Percentiles rank a stretch among this genome's conserved stretches.
Conservation (phyloP, 2,113 vertebrate species). For the Cepphus grylle region DNA sequence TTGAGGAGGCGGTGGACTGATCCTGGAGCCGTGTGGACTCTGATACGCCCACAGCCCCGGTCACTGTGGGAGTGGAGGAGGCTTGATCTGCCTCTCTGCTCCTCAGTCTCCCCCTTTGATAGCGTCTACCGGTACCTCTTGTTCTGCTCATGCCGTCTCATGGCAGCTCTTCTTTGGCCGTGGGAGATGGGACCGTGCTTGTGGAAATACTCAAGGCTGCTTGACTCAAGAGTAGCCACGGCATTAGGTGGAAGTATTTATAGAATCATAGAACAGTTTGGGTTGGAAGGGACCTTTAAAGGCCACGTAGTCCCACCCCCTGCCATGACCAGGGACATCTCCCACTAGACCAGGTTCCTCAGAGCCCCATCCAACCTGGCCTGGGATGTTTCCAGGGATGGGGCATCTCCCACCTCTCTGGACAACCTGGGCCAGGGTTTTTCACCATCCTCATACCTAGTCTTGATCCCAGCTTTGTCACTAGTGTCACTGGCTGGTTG, state of each 20-base stretch:
- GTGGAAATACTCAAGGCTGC: background rate
- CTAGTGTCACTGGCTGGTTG: background rate
- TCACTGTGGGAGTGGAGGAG: background rate
- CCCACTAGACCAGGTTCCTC: background rate
- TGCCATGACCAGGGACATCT: background rate
- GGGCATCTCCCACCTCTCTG: background rate
- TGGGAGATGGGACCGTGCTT: no score
- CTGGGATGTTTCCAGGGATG: background rate
- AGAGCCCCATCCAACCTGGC: background rate
- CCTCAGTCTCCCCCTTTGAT: background rate
- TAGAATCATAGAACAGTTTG: background rate
- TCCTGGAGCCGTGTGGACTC: background rate
- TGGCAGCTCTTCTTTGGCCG: rapidly evolving
- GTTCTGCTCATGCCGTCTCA: background rate
- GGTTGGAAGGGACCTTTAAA: background rate
- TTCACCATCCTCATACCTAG: background rate
- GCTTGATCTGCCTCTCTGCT: background rate
- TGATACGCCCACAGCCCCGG: rapidly evolving
- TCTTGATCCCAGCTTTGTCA: background rate
- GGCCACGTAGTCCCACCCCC: no score
- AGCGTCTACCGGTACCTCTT: no score
- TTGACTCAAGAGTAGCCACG: background rate
- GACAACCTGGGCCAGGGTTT: background rate
- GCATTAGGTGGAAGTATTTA: background rate
- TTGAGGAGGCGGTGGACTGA: background rate